Conservation (phyloP, 2,888 invertebrate genomes). For the Lochmaea crataegi region DNA sequence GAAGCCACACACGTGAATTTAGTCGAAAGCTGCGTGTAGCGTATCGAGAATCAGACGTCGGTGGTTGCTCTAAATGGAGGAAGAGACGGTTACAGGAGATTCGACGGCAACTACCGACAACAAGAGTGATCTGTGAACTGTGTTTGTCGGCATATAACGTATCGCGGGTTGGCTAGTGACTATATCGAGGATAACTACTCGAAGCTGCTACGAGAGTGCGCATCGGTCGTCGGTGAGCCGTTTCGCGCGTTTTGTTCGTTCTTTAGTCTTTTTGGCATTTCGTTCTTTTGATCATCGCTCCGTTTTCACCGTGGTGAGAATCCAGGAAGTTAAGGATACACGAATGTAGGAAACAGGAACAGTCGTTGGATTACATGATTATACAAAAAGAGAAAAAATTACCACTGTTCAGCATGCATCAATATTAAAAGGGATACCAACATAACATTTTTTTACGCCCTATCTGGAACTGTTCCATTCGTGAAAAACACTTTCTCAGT, state of each 20-base stretch:
- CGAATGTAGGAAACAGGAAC: constrained; percentile 9
- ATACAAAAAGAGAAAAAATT: not conserved
- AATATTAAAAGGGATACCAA: no score
- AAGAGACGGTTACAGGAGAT: constrained; percentile 8
- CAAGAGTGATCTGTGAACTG: constrained; percentile 20
- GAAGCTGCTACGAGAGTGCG: constrained; percentile 37
- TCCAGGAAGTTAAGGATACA: constrained; percentile 14
- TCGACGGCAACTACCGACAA: constrained; percentile 12
- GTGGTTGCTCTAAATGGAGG: constrained; percentile 11
- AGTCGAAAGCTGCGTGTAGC: not conserved
- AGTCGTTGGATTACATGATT: not conserved
- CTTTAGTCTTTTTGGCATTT: not conserved
- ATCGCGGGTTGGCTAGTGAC: constrained; percentile 34
- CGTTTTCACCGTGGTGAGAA: not conserved
- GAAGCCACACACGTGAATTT: constrained; percentile 11
- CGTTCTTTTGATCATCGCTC: not conserved
- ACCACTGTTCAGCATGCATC: not conserved
- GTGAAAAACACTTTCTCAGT: no score
- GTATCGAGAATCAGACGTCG: constrained; percentile 7
- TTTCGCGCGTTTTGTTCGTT: constrained; percentile 17
- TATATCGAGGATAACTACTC: constrained; percentile 10
- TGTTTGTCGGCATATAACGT: constrained; percentile 17
- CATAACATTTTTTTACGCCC: no score
- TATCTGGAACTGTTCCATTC: no score
- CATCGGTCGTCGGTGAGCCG: constrained; percentile 23